Conservation (phyloP, 2,888 invertebrate genomes). For the Azorinus chamasolen region DNA sequence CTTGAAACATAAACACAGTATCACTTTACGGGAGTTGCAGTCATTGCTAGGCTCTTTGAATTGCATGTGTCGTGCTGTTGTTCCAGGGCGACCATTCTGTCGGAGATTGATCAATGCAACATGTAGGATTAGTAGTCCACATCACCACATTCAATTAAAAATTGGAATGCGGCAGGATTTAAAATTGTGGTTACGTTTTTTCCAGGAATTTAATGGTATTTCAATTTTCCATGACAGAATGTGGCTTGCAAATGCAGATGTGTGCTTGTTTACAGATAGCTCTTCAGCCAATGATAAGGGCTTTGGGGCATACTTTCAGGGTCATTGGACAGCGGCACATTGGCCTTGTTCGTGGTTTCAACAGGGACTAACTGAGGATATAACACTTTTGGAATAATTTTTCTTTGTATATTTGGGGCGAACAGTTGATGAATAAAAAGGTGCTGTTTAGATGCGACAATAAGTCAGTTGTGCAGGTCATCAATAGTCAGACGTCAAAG, state of each 20-base stretch:
- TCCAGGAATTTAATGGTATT: too few relatives aligned
- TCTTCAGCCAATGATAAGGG: too few relatives aligned
- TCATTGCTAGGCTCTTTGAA: conserved; percentile 22
- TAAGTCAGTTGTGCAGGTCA: too few relatives aligned
- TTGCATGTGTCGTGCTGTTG: conserved; percentile 45
- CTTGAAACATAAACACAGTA: too few relatives aligned
- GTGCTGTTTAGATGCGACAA: too few relatives aligned
- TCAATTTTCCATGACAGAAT: conserved; percentile 36
- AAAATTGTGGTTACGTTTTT: conserved; percentile 4
- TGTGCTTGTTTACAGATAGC: conserved; percentile 14
- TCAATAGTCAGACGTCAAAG: conserved; percentile 35
- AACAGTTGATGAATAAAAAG: conserved; percentile 21
- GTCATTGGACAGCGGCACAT: not conserved
- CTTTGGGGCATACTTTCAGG: not conserved
- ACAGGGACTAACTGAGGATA: too few relatives aligned
- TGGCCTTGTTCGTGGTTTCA: conserved; percentile 11
- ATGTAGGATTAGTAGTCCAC: not conserved
- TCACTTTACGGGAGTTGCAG: too few relatives aligned
- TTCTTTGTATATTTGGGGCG: conserved; percentile 33
- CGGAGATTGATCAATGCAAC: conserved; percentile 29
- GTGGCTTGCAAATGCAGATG: conserved; percentile 10
- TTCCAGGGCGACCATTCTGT: too few relatives aligned
- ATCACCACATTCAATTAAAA: conserved; percentile 4
- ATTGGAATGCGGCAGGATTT: conserved; percentile 6
- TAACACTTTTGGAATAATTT: conserved; percentile 20